These are phyloP conservation scores for Eupithecia pulchellata DNA, from an alignment of 2,888 invertebrate species.

Conservation along the genomic window DNA sequence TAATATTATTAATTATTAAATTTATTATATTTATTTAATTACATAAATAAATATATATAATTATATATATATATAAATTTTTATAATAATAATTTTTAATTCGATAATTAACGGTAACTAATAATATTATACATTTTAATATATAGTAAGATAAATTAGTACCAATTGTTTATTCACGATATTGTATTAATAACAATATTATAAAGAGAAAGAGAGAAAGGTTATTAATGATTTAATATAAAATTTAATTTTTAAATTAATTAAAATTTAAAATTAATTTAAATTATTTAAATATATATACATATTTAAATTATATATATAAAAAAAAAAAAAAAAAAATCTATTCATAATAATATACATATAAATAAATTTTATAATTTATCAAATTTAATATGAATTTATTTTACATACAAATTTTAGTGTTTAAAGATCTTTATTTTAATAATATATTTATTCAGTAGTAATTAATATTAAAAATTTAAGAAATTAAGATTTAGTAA, in stretches of 20 bases:
- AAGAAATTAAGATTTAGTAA: slow-evolving; percentile 87
- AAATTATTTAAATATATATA: slow-evolving; percentile 22
- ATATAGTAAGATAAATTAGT: slow-evolving; percentile 38
- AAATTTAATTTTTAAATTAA: slow-evolving; percentile 35
- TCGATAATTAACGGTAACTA: slow-evolving; percentile 29
- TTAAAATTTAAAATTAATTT: slow-evolving; percentile 12
- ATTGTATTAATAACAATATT: slow-evolving; percentile 51
- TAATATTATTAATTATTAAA: neutral
- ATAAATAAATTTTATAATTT: slow-evolving; percentile 80
- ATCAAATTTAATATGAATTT: slow-evolving; percentile 77
- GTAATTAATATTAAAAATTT: slow-evolving; percentile 85
- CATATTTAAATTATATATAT: slow-evolving; percentile 19
- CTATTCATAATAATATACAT: slow-evolving; percentile 55
- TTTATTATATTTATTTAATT: neutral
- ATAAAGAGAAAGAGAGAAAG: slow-evolving; percentile 47
- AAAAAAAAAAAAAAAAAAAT: slow-evolving; percentile 70
- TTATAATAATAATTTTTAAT: neutral
- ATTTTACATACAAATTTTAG: slow-evolving; percentile 85
- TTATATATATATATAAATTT: neutral
- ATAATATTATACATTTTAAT: slow-evolving; percentile 51
- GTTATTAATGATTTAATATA: slow-evolving; percentile 48
- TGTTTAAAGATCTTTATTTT: slow-evolving; percentile 69
- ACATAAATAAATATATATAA: neutral
- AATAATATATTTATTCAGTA: slow-evolving; percentile 61
- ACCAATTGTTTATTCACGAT: slow-evolving; percentile 48